Conservation (phyloP, 1,140 invertebrate genomes). For the Drosophila arizonae region DNA sequence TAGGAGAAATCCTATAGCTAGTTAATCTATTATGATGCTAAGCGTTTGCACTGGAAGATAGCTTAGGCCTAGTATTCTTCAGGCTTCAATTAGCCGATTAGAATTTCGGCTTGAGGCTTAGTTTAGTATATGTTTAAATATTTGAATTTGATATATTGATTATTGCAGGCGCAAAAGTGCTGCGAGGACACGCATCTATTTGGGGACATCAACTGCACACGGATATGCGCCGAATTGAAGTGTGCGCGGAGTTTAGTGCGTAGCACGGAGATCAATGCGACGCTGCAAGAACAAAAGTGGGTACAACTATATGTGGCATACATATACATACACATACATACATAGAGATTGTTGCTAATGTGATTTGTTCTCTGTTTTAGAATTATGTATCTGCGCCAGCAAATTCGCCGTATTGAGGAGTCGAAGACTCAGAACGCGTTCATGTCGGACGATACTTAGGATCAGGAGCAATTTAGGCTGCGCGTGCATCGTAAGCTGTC, state of each 20-base stretch:
- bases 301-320: slow-evolving; percentile 41
- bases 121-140: slow-evolving; percentile 4
- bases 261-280: slow-evolving; percentile 97
- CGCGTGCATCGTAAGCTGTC: slow-evolving; percentile 77
- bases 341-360: not conserved
- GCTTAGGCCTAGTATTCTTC: no score
- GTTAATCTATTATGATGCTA: no score
- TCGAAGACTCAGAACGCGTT: slow-evolving; percentile 96
- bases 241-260: slow-evolving; percentile 96
- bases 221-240: slow-evolving; percentile 97
- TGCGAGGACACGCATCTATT: slow-evolving; percentile 92
- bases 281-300: slow-evolving; percentile 98
- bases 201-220: slow-evolving; percentile 94
- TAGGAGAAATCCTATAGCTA: no score
- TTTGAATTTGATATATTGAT: no score
- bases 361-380: slow-evolving; percentile 82
- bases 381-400: slow-evolving; percentile 95
- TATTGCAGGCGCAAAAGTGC: slow-evolving; percentile 89
- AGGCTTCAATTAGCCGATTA: no score
- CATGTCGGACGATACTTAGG: slow-evolving; percentile 83
- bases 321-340: not conserved
- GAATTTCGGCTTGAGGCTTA: no score
- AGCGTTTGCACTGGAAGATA: no score
- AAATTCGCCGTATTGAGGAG: slow-evolving; percentile 94
- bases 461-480: slow-evolving; percentile 80